Percentiles rank a stretch among this genome's conserved stretches.
Evolutionary conservation across 2,888 invertebrate species (phyloP).

Genomic region (Pristionchus entomophagus): DNA sequence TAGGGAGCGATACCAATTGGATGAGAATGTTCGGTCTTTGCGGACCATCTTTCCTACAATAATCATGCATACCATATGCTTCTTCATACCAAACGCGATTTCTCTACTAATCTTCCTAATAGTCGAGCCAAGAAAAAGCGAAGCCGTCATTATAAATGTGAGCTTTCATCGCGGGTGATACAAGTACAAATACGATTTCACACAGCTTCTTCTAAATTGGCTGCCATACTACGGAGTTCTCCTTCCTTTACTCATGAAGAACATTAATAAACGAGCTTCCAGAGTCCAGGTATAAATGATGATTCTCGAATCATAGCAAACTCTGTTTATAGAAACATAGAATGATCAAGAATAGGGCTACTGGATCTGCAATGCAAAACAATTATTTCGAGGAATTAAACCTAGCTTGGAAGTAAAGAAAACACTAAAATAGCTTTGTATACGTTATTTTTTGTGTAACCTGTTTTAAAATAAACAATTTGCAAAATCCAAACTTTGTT

Average conservation of each 20-base stretch:
- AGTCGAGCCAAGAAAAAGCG: background rate
- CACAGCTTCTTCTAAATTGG: background rate
- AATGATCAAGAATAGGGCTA: background rate
- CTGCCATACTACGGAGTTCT: background rate
- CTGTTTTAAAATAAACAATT: too few species aligned
- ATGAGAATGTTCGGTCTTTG: background rate
- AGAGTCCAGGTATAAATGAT: background rate
- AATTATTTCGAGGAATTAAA: background rate
- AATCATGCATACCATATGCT: background rate
- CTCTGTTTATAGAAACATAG: background rate
- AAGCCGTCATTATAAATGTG: background rate
- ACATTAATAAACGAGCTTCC: background rate
- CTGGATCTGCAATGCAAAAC: background rate
- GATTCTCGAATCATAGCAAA: background rate
- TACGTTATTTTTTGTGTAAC: too few species aligned
- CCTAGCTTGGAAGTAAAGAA: background rate
- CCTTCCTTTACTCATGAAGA: background rate
- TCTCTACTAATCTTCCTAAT: background rate
- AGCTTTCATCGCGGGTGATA: background rate
- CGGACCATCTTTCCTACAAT: background rate
- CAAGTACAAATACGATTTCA: background rate
- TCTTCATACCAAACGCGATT: background rate
- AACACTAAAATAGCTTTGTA: too few species aligned
- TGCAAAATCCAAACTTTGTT: too few species aligned
- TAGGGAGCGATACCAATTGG: background rate